Conservation (phyloP, 2,113 vertebrate species). For the Octodon degus region DNA sequence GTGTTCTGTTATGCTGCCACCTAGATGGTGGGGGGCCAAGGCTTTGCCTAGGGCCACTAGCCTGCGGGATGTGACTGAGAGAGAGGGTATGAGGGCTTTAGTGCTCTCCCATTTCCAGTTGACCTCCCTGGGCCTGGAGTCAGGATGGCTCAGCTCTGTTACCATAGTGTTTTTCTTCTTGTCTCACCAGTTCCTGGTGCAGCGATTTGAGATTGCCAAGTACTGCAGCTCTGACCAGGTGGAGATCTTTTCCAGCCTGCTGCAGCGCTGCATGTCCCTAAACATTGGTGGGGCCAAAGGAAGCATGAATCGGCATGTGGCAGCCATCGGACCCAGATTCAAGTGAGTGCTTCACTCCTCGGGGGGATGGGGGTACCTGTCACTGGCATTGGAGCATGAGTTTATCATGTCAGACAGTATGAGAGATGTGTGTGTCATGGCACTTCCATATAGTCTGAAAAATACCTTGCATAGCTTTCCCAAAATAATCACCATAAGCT, state of each 20-base stretch:
- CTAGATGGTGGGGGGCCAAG: background rate
- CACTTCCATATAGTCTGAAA: background rate
- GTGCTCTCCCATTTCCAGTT: background rate
- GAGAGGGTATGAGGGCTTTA: background rate
- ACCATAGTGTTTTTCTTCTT: background rate
- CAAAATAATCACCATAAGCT: background rate
- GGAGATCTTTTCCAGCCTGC: conserved; percentile 95
- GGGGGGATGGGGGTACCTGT: background rate
- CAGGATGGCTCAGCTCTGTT: background rate
- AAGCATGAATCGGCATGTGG: conserved; percentile 94
- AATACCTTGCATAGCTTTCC: background rate
- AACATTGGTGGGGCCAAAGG: conserved; percentile 93
- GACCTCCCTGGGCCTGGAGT: too few relatives aligned
- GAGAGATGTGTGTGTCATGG: background rate
- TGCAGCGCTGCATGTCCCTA: conserved; percentile 94
- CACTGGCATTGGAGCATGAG: background rate
- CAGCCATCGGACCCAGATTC: conserved; percentile 95
- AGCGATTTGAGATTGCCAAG: conserved; percentile 98
- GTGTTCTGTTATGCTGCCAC: background rate
- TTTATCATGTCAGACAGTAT: background rate
- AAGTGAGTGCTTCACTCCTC: conserved; percentile 87
- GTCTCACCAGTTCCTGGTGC: conserved; percentile 92
- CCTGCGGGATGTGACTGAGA: background rate
- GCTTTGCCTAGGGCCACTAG: background rate
- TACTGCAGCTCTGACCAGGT: conserved; percentile 98